Base-by-base conservation (phyloP, 2,113 vertebrate genomes). In the Empidonax traillii region DNA sequence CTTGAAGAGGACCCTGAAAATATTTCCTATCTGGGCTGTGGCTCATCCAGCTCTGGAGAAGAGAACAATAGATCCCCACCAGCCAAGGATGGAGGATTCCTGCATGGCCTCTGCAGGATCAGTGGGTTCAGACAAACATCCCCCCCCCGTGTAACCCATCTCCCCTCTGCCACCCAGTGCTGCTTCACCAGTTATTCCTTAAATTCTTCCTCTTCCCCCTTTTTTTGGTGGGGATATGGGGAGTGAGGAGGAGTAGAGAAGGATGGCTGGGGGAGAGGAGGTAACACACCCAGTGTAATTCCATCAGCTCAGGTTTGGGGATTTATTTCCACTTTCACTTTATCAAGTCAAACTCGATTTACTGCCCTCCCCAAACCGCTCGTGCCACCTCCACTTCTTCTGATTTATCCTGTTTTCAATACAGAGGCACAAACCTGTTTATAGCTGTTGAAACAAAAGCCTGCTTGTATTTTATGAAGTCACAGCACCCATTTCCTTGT, bases 131-230 rank as follows among this genome's bases (percentile, higher is more conserved):
- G 72, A 49, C 58, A 21, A 62, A 37, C 22, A 68, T 4, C 33
- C 7, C 62, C 22, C 21, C 58, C 22, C 22, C 3, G 44, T 11
- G 43, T 43, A n/a, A 24, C 0, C 0, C 0, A 4, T 10, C 17
- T n/a, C 52, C 66, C n/a, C 47, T 47, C 53, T 14, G 8, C 14
- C 46, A 49, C 14, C 19, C 8, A 31, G 10, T 0, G 28, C 47
- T 81, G 37, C 69, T 66, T 58, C 25, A 61, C 66, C 55, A 2
- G 7, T 4, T 17, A 31, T 7, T 65, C 35, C 47, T n/a, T 15
- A 17, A 67, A 68, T 62, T 53, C 27, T 24, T 67, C 8, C 39
- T 43, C 65, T 27, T 41, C 22, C 24, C 37, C 13, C 14, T 10
- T 84, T 73, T 43, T 65, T 6, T 3, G 1, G 49, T 21, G 33